Percentiles rank a stretch among this genome's conserved stretches.
phyloP scores from a whole-genome alignment of 1,140 invertebrate species.

The Galendromus occidentalis region DNA sequence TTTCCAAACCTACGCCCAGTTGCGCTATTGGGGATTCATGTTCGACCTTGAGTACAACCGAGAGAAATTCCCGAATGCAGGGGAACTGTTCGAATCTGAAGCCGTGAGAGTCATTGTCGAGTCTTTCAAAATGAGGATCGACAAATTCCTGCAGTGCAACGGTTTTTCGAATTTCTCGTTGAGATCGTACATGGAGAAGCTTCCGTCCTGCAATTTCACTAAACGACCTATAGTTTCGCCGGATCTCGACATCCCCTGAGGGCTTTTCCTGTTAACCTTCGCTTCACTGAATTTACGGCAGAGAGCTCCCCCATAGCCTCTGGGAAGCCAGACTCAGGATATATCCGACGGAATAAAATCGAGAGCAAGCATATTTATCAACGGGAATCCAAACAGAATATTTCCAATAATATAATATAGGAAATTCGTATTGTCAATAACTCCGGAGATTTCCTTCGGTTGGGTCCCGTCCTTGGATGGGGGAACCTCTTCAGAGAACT shows the following conservation, averaged over 20 bases:
- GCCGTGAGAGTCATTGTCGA: not conserved
- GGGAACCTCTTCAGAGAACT: no score
- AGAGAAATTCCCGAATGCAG: not conserved
- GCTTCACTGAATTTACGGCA: no score
- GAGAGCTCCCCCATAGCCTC: no score
- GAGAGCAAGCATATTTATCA: no score
- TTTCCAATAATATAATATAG: no score
- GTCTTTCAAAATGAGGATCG: not conserved
- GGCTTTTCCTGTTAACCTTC: no score
- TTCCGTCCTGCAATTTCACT: not conserved
- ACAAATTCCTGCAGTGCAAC: not conserved
- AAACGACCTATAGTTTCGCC: not conserved
- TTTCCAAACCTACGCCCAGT: not conserved
- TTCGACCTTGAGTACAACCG: not conserved
- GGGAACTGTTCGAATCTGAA: not conserved
- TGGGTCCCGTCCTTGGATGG: no score
- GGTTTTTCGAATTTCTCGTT: not conserved
- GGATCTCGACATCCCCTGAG: not conserved
- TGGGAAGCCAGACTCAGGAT: no score
- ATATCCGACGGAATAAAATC: no score
- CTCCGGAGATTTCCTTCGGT: no score
- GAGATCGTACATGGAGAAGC: not conserved
- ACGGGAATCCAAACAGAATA: no score
- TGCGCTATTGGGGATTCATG: slow-evolving; percentile 6
- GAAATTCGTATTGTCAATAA: no score